phyloP scores from a whole-genome alignment of 2,113 vertebrate genomes.

The Thryonomys swinderianus region DNA sequence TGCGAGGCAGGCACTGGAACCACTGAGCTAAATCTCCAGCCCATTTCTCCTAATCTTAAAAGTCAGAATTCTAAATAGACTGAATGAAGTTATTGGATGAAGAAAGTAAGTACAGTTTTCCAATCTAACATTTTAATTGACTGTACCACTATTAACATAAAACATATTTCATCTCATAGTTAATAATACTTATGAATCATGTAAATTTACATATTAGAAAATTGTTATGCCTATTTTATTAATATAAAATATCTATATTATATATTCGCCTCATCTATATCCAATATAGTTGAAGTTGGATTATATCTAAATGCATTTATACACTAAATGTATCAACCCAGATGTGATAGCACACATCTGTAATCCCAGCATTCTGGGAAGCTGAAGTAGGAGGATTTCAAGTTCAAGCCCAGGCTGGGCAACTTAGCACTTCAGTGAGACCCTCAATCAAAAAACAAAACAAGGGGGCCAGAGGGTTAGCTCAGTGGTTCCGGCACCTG shows the following conservation, averaged over 20 bases:
- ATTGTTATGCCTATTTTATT: neutral
- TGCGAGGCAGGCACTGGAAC: no score
- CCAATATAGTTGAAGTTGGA: neutral
- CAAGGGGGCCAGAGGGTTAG: no score
- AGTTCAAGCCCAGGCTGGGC: no score
- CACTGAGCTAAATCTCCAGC: no score
- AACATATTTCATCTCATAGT: neutral
- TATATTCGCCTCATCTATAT: neutral
- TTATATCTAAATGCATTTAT: constrained; percentile 17
- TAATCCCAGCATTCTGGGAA: neutral
- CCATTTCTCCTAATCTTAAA: neutral
- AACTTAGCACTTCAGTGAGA: no score
- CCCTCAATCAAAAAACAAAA: no score
- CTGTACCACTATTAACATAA: neutral
- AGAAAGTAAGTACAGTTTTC: neutral
- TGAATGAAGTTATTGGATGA: neutral
- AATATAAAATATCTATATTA: neutral
- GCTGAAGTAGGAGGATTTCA: no score
- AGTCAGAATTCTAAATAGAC: neutral
- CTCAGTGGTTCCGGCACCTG: no score
- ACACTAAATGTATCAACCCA: neutral
- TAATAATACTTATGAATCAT: neutral
- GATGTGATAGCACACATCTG: neutral
- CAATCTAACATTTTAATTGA: neutral
- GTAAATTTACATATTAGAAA: neutral